Conservation (phyloP, 2,113 vertebrate genomes). For the Elephantulus edwardii region DNA sequence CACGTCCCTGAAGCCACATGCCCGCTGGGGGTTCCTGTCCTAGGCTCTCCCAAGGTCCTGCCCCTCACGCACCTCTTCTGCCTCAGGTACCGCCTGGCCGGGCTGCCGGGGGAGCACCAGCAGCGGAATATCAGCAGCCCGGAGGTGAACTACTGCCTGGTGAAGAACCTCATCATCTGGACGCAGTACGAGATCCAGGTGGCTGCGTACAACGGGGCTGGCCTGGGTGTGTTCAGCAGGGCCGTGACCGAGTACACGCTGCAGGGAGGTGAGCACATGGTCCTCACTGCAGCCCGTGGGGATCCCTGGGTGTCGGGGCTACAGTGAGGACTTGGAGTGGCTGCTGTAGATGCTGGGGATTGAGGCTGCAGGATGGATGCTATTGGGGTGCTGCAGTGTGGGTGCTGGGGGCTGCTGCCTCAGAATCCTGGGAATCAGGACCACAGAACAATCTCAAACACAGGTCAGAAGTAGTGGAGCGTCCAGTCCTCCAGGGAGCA, state of each 20-base stretch:
- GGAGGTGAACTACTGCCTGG: conserved; percentile 96
- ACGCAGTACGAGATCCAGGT: conserved; percentile 99
- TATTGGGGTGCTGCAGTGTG: no score
- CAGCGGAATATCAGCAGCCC: conserved; percentile 96
- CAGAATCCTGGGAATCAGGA: no score
- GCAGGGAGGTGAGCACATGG: conserved; percentile 95
- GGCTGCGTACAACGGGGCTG: conserved; percentile 95
- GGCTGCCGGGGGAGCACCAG: conserved; percentile 94
- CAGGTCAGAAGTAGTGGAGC: not conserved
- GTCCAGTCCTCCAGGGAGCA: not conserved
- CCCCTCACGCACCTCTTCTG: conserved; percentile 41
- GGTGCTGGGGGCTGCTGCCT: no score
- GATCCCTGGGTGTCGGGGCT: fast-evolving
- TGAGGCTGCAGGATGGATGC: no score
- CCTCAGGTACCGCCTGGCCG: conserved; percentile 93
- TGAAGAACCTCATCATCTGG: conserved; percentile 97
- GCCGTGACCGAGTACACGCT: conserved; percentile 94
- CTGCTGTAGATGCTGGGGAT: no score
- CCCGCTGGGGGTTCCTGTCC: not conserved
- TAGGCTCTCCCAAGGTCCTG: not conserved
- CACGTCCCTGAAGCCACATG: not conserved
- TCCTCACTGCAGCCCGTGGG: not conserved
- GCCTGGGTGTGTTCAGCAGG: conserved; percentile 93
- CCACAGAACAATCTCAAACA: no score
- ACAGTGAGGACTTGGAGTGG: fast-evolving